Conservation (phyloP, 2,888 invertebrate genomes). For the Deilephila elpenor region DNA sequence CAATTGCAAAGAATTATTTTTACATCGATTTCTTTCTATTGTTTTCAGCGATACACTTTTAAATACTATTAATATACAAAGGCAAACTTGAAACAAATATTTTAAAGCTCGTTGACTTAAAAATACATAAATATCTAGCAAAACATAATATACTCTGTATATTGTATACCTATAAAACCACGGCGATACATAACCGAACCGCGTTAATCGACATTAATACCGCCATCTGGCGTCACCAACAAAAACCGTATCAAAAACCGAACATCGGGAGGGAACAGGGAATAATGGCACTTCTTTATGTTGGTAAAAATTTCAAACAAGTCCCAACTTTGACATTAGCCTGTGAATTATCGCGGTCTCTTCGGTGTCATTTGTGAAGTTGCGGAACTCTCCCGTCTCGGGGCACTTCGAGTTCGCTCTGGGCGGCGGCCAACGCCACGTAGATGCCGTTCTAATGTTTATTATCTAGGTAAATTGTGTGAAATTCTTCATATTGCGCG, state of each 20-base stretch:
- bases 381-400: slow-evolving; percentile 63
- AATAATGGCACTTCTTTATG: slow-evolving; percentile 70
- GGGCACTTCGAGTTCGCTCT: slow-evolving; percentile 62
- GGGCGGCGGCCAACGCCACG: slow-evolving; percentile 55
- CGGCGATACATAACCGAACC: no score
- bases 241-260: slow-evolving; percentile 23
- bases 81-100: no score
- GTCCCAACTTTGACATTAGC: slow-evolving; percentile 80
- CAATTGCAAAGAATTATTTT: no score
- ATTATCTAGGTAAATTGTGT: not conserved
- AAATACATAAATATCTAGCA: no score
- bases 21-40: no score
- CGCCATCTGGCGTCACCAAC: not conserved
- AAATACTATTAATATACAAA: no score
- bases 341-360: slow-evolving; percentile 81
- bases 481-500: no score
- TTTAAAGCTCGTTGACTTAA: no score
- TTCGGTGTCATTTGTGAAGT: slow-evolving; percentile 81
- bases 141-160: no score
- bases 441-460: slow-evolving; percentile 47
- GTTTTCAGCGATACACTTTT: no score
- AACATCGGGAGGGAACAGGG: slow-evolving; percentile 55
- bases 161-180: no score
- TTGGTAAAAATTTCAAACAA: slow-evolving; percentile 77
- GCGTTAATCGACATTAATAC: not conserved